A percentile compares a stretch with the other conserved stretches of the same genome.
Evolutionary conservation across 2,113 vertebrate species (phyloP).

Genomic region (Panthera uncia): DNA sequence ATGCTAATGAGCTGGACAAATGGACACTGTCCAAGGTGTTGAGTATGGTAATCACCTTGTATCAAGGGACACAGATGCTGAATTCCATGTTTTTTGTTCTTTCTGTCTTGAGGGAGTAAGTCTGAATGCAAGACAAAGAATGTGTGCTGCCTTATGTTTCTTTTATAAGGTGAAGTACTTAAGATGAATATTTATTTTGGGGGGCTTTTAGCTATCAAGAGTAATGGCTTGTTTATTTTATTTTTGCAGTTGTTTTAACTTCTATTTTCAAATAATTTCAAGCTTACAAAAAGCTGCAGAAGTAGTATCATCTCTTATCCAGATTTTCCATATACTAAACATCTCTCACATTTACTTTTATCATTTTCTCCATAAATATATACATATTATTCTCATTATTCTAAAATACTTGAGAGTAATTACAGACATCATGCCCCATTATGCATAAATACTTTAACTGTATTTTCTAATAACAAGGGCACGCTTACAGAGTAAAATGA

Average conservation of each 20-base stretch:
- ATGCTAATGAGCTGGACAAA: neutral
- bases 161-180: slow-evolving; percentile 54
- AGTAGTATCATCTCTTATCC: neutral
- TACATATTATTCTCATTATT: neutral
- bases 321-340: neutral
- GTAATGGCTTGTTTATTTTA: neutral
- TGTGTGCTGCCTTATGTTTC: slow-evolving; percentile 17
- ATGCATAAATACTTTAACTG: neutral
- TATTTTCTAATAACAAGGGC: neutral
- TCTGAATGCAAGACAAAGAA: slow-evolving; percentile 37
- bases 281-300: neutral
- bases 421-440: neutral
- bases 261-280: neutral
- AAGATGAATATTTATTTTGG: neutral
- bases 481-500: neutral
- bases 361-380: neutral
- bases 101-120: neutral
- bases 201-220: neutral
- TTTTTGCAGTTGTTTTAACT: neutral
- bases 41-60: neutral
- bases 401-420: neutral
- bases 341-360: neutral
- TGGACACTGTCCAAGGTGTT: neutral
- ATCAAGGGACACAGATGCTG: neutral
- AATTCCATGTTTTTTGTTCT: neutral